These are phyloP conservation scores for Tinea trinotella DNA, from an alignment of 2,888 invertebrate species.

Conservation along the genomic window DNA sequence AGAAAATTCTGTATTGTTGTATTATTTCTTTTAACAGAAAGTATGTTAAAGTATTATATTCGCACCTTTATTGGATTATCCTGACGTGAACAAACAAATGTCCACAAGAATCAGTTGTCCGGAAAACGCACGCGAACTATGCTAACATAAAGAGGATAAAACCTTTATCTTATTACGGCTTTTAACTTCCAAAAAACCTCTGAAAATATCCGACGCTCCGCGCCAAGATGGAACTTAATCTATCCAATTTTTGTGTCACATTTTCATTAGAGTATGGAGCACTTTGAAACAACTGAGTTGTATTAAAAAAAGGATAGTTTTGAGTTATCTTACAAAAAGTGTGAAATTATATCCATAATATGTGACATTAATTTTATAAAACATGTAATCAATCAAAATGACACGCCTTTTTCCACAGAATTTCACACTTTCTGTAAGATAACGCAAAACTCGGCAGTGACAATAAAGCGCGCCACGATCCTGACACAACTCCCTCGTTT, in stretches of 20 bases:
- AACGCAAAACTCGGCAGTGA: too few relatives aligned
- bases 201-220: neutral
- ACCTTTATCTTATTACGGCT: constrained; percentile 66
- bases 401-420: too few relatives aligned
- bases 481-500: too few relatives aligned
- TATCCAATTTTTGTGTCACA: constrained; percentile 7
- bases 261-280: neutral
- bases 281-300: neutral
- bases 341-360: too few relatives aligned
- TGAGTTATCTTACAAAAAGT: too few relatives aligned
- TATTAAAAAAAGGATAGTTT: neutral
- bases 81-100: constrained; percentile 54
- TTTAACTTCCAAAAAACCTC: constrained; percentile 30
- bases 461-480: too few relatives aligned
- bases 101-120: constrained; percentile 43
- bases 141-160: constrained; percentile 66
- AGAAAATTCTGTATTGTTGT: too few relatives aligned
- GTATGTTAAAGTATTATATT: neutral
- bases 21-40: too few relatives aligned
- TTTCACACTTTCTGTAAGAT: too few relatives aligned
- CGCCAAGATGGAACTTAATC: neutral
- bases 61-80: constrained; percentile 51
- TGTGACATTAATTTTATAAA: too few relatives aligned
- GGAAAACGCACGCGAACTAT: constrained; percentile 46
- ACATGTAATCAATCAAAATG: too few relatives aligned